Evolutionary conservation across 1,140 invertebrate species (phyloP).

Genomic region (Reticulitermes speratus): DNA sequence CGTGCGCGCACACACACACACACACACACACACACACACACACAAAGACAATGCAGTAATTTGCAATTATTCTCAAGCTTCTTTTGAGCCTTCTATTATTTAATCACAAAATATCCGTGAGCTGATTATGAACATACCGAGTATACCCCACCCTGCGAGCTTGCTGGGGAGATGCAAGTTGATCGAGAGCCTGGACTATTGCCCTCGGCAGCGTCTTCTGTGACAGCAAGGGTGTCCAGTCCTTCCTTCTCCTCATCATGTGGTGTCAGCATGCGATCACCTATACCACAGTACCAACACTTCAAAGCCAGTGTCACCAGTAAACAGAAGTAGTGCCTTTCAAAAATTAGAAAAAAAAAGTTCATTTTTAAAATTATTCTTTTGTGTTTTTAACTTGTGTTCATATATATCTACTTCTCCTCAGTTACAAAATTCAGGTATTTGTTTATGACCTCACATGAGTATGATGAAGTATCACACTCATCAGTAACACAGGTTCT

Average conservation of each 20-base stretch:
- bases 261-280: slow-evolving; percentile 8
- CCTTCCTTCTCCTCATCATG: slow-evolving; percentile 42
- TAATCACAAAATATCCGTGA: too few species aligned
- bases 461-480: too few species aligned
- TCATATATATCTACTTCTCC: too few species aligned
- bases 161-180: slow-evolving; percentile 73
- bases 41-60: too few species aligned
- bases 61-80: too few species aligned
- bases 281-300: neutral
- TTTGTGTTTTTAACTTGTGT: neutral
- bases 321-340: too few species aligned
- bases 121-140: slow-evolving; percentile 57
- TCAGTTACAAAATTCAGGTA: too few species aligned
- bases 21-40: too few species aligned
- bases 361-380: neutral
- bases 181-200: slow-evolving; percentile 53
- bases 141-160: slow-evolving; percentile 84
- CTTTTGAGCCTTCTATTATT: too few species aligned
- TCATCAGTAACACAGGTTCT: too few species aligned
- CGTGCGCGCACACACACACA: too few species aligned
- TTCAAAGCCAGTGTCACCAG: neutral
- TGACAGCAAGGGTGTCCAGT: slow-evolving; percentile 36
- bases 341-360: neutral
- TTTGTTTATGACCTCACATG: too few species aligned
- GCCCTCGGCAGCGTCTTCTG: slow-evolving; percentile 41